phyloP scores from a whole-genome alignment of 1,140 invertebrate species.

The Trichogramma pretiosum region DNA sequence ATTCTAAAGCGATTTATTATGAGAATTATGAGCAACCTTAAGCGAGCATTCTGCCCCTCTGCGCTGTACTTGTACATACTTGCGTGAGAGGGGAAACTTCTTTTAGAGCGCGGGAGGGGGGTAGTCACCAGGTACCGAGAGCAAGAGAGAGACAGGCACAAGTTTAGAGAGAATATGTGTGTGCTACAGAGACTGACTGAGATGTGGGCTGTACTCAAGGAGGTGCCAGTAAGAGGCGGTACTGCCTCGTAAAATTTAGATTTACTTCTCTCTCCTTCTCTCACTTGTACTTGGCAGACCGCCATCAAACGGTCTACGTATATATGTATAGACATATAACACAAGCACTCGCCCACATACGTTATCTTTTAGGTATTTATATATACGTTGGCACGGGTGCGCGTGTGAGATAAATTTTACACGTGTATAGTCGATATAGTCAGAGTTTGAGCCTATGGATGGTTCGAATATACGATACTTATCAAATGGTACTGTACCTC shows the following conservation, averaged over 20 bases:
- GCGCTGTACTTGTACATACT: too few species aligned
- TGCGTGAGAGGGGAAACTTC: too few species aligned
- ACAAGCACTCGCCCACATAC: neutral
- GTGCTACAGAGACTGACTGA: too few species aligned
- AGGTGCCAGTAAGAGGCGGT: conserved; percentile 49
- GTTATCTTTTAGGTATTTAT: neutral
- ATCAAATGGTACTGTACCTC: too few species aligned
- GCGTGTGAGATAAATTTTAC: too few species aligned
- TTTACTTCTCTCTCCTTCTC: conserved; percentile 47
- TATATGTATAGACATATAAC: conserved; percentile 20
- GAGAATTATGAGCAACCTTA: conserved; percentile 39
- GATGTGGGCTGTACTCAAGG: conserved; percentile 42
- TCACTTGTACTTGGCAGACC: too few species aligned
- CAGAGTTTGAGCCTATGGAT: too few species aligned
- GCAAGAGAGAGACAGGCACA: conserved; percentile 1
- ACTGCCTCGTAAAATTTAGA: conserved; percentile 48
- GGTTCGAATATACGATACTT: too few species aligned
- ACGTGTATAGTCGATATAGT: too few species aligned
- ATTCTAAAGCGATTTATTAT: conserved; percentile 42
- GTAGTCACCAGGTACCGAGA: neutral
- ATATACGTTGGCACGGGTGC: neutral
- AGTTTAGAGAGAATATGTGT: too few species aligned
- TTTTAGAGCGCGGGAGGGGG: neutral
- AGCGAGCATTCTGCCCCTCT: too few species aligned
- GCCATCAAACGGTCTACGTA: conserved; percentile 42